phyloP scores from a whole-genome alignment of 53 echinoderm and acorn worm genomes.

The Luidia sarsii region DNA sequence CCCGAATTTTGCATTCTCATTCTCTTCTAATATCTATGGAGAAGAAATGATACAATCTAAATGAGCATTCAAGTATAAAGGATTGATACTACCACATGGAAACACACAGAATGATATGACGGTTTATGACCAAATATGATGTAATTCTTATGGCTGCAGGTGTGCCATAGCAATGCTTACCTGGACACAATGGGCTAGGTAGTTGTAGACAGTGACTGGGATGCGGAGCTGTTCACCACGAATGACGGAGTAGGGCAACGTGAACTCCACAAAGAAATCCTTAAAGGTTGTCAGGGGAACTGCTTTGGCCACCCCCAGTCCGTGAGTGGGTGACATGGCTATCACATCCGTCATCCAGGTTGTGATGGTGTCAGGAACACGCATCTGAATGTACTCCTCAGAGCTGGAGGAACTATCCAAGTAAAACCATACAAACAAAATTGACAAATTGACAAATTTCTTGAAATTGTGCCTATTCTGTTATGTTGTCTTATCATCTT shows the following conservation, averaged over 20 bases:
- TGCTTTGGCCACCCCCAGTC: constrained; percentile 78
- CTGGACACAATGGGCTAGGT: constrained; percentile 89
- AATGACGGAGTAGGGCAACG: constrained; percentile 90
- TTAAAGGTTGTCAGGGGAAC: constrained; percentile 75
- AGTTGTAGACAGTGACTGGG: constrained; percentile 90
- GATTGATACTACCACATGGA: neutral
- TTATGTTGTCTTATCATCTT: neutral
- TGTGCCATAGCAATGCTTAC: too few relatives aligned
- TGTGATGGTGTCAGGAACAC: constrained; percentile 90
- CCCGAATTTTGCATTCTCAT: too few relatives aligned
- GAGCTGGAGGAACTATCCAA: constrained; percentile 69
- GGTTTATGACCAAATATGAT: neutral
- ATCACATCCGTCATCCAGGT: constrained; percentile 86
- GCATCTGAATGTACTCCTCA: constrained; percentile 63
- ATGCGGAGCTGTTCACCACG: constrained; percentile 85
- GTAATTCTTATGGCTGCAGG: neutral
- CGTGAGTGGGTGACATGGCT: constrained; percentile 73
- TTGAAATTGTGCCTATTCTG: neutral
- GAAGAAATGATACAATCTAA: too few relatives aligned
- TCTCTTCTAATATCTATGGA: too few relatives aligned
- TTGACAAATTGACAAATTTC: neutral
- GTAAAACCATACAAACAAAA: neutral
- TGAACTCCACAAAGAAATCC: constrained; percentile 89
- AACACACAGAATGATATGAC: too few relatives aligned
- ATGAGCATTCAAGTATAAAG: neutral